phyloP scores from a whole-genome alignment of 2,797 vertebrate species.

The Molossus molossus region DNA sequence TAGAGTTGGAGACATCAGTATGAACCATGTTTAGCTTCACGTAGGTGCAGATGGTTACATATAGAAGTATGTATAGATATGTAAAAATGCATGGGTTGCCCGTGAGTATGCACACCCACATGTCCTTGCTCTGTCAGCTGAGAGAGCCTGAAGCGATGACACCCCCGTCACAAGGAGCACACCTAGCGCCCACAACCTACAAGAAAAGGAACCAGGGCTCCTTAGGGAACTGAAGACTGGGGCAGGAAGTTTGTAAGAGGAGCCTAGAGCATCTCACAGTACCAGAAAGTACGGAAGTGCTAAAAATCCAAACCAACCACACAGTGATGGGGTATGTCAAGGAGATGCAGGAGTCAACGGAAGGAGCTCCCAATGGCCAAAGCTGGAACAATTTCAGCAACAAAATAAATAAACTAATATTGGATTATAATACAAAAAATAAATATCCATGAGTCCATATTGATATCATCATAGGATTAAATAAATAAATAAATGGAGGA shows the following conservation, averaged over 20 bases:
- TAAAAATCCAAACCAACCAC: neutral
- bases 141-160: neutral
- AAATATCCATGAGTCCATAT: neutral
- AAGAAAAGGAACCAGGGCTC: neutral
- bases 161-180: neutral
- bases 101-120: neutral
- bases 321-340: neutral
- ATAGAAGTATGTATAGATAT: neutral
- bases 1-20: neutral
- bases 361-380: neutral
- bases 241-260: neutral
- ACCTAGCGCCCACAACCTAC: neutral
- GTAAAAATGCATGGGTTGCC: neutral
- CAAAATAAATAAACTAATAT: neutral
- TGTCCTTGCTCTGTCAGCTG: neutral
- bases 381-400: neutral
- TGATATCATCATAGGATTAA: neutral
- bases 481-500: neutral
- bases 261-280: neutral
- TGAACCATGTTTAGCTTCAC: neutral
- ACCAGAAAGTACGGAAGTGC: neutral
- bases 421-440: neutral
- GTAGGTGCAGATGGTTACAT: neutral
- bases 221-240: neutral
- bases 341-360: neutral